phyloP scores from a whole-genome alignment of 2,113 vertebrate genomes.

The Dasyornis broadbenti region DNA sequence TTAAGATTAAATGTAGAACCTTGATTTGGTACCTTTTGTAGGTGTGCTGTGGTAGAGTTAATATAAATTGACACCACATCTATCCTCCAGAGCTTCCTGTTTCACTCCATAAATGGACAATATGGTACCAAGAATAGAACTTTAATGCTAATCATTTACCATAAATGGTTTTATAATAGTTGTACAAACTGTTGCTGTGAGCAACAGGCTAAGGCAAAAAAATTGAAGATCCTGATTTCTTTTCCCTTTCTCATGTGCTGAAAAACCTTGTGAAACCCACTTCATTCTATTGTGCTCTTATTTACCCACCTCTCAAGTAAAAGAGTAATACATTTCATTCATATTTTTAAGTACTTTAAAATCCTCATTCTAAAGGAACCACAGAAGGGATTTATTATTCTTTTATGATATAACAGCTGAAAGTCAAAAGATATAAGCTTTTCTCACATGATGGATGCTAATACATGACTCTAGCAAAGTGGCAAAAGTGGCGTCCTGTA shows the following conservation, averaged over 20 bases:
- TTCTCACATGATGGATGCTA: neutral
- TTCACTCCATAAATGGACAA: neutral
- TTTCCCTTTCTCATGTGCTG: fast-evolving
- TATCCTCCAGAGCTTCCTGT: neutral
- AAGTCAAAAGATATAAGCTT: neutral
- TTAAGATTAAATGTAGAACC: neutral
- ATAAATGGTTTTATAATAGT: neutral
- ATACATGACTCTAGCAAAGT: neutral
- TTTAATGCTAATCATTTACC: neutral
- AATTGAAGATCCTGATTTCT: neutral
- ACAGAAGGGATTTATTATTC: neutral
- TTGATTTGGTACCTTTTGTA: neutral
- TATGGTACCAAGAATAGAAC: neutral
- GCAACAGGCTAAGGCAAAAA: neutral
- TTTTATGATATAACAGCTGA: neutral
- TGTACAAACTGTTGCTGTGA: neutral
- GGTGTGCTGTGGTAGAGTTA: too few relatives aligned
- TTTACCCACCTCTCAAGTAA: neutral
- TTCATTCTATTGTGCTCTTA: neutral
- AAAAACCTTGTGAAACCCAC: neutral
- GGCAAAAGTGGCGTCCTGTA: neutral
- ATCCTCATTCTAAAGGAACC: neutral
- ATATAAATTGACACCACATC: neutral
- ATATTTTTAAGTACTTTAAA: neutral
- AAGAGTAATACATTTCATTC: neutral